These are phyloP conservation scores for Pegoplata infirma DNA, from an alignment of 2,888 invertebrate genomes.

Conservation along the genomic window DNA sequence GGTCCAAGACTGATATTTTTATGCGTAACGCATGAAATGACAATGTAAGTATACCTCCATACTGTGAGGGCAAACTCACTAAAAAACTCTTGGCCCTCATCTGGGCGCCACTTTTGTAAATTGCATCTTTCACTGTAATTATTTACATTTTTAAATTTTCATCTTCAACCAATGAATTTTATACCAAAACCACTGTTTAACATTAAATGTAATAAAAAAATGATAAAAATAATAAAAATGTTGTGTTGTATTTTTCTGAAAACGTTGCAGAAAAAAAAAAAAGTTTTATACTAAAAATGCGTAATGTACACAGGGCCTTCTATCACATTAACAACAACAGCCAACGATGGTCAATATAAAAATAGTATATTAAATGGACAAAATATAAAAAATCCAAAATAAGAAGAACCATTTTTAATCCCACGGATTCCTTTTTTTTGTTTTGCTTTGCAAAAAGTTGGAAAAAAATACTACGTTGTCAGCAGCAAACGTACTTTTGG, in stretches of 20 bases:
- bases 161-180: too few species aligned
- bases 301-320: constrained; percentile 58
- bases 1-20: too few species aligned
- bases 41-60: too few species aligned
- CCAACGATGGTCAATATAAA: constrained; percentile 37
- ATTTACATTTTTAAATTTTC: too few species aligned
- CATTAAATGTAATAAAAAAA: constrained; percentile 52
- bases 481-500: constrained; percentile 47
- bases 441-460: constrained; percentile 41
- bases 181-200: constrained; percentile 14
- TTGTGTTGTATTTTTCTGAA: constrained; percentile 48
- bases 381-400: constrained; percentile 42
- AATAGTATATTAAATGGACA: constrained; percentile 41
- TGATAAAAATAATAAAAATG: constrained; percentile 56
- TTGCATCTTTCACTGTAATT: too few species aligned
- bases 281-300: constrained; percentile 57
- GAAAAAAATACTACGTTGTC: constrained; percentile 45
- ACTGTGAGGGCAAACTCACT: too few species aligned
- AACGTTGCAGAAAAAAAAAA: constrained; percentile 58
- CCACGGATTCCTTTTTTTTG: constrained; percentile 64
- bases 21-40: too few species aligned
- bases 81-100: too few species aligned
- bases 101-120: too few species aligned
- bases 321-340: constrained; percentile 50
- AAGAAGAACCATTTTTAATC: constrained; percentile 71